These are phyloP conservation scores for Choloepus hoffmanni DNA, from an alignment of 2,113 vertebrate species.

Conservation along the genomic window DNA sequence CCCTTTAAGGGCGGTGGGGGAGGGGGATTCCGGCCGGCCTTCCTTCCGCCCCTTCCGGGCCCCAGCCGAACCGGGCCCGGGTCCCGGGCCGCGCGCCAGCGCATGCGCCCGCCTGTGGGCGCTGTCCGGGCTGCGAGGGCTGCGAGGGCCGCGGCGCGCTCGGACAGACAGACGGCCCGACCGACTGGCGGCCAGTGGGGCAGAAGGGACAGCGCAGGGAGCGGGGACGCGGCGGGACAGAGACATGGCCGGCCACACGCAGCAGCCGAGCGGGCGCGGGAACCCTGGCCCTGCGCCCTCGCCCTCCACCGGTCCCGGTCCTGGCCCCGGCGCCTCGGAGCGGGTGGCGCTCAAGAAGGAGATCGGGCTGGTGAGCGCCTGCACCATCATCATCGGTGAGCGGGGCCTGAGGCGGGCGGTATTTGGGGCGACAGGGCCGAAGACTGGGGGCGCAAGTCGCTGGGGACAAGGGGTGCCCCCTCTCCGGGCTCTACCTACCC, in stretches of 20 bases:
- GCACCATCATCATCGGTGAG: slow-evolving; percentile 96
- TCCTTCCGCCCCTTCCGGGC: slow-evolving; percentile 64
- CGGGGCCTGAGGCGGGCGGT: not conserved
- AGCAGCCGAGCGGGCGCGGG: slow-evolving; percentile 71
- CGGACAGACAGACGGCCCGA: slow-evolving; percentile 35
- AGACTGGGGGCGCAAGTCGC: not conserved
- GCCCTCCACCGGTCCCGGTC: slow-evolving; percentile 61
- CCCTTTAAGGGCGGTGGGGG: slow-evolving; percentile 73
- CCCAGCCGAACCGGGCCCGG: not conserved
- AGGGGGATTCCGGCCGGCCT: slow-evolving; percentile 57
- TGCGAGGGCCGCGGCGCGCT: not conserved
- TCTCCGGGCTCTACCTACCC: not conserved
- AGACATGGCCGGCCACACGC: slow-evolving; percentile 75
- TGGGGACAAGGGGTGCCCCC: not conserved
- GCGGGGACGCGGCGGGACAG: slow-evolving; percentile 60
- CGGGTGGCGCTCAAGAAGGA: slow-evolving; percentile 94
- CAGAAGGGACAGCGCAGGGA: slow-evolving; percentile 58
- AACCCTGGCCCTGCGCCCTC: slow-evolving; percentile 58
- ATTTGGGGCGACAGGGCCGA: not conserved
- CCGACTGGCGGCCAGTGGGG: slow-evolving; percentile 43
- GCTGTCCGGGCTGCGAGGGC: slow-evolving; percentile 67
- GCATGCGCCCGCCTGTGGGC: slow-evolving; percentile 80
- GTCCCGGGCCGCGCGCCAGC: slow-evolving; percentile 76
- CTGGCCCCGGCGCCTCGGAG: slow-evolving; percentile 61
- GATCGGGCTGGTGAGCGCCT: slow-evolving; percentile 94